These are phyloP conservation scores for Poecilia latipinna DNA, from an alignment of 2,113 vertebrate genomes.

Conservation along the genomic window DNA sequence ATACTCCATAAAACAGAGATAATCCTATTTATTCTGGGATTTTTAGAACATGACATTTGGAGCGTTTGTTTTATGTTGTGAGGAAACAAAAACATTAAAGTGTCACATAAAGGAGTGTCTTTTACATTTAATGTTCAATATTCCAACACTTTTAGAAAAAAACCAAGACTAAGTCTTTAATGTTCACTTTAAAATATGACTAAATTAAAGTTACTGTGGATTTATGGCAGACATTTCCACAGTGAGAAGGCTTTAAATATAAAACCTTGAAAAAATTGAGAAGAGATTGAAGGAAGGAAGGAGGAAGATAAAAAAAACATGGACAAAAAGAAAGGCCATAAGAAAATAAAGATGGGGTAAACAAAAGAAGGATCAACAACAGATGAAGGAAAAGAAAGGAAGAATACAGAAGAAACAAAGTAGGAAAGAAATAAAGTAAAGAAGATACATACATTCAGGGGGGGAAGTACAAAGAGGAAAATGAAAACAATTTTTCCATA, in stretches of 20 bases:
- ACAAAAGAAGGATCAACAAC: not conserved
- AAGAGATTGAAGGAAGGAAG: not conserved
- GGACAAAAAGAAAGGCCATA: not conserved
- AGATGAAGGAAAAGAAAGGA: not conserved
- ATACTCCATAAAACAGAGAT: slow-evolving; percentile 15
- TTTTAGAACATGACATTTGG: not conserved
- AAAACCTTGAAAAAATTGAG: not conserved
- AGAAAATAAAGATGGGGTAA: not conserved
- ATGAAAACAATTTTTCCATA: no score
- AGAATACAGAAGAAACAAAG: not conserved
- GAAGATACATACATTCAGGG: no score
- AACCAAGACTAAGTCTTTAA: not conserved
- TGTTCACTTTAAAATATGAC: not conserved
- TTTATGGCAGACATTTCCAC: not conserved
- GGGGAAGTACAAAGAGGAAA: no score
- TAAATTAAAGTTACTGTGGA: not conserved
- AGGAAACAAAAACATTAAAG: not conserved
- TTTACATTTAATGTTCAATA: not conserved
- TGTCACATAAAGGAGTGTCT: not conserved
- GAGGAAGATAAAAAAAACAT: not conserved
- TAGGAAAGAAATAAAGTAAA: no score
- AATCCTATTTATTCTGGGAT: slow-evolving; percentile 13
- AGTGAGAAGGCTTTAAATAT: not conserved
- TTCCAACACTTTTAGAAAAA: no score
- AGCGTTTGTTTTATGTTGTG: not conserved